Conservation (phyloP, 2,888 invertebrate species). For the Drosophila prostipennis region DNA sequence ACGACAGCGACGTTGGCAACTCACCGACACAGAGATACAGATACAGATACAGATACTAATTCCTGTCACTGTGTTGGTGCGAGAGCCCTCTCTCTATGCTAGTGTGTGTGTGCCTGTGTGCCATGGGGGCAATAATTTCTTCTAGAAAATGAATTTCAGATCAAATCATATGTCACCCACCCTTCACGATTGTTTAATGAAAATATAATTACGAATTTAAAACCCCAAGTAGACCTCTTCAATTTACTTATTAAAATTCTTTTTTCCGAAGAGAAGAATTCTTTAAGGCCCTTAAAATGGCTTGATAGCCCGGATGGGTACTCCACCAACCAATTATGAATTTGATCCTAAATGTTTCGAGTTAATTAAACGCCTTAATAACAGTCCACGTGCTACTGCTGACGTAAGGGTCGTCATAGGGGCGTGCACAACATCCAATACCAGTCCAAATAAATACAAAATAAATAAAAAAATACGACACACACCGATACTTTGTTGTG, state of each 20-base stretch:
- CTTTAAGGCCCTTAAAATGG: background rate
- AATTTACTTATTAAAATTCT: background rate
- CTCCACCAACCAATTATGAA: constrained; percentile 48
- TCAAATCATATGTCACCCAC: constrained; percentile 58
- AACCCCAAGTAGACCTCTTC: background rate
- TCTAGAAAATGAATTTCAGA: constrained; percentile 68
- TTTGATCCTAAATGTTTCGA: constrained; percentile 70
- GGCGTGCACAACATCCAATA: constrained; percentile 79
- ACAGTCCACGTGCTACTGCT: constrained; percentile 82
- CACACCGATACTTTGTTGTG: constrained; percentile 32
- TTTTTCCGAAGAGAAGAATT: too few relatives aligned
- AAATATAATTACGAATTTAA: background rate
- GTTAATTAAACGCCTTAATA: constrained; percentile 76
- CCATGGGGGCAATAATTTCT: constrained; percentile 60
- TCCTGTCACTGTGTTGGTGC: constrained; percentile 18
- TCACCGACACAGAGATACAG: constrained; percentile 48
- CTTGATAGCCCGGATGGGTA: too few relatives aligned
- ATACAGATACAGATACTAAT: constrained; percentile 40
- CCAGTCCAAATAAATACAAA: constrained; percentile 16
- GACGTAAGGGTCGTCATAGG: constrained; percentile 81
- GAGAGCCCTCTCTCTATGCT: constrained; percentile 32
- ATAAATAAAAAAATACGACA: constrained; percentile 20
- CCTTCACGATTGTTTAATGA: background rate
- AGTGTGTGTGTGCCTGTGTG: constrained; percentile 38
- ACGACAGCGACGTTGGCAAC: constrained; percentile 39